Conservation (phyloP, 2,113 vertebrate genomes). For the Lamprotornis superbus region DNA sequence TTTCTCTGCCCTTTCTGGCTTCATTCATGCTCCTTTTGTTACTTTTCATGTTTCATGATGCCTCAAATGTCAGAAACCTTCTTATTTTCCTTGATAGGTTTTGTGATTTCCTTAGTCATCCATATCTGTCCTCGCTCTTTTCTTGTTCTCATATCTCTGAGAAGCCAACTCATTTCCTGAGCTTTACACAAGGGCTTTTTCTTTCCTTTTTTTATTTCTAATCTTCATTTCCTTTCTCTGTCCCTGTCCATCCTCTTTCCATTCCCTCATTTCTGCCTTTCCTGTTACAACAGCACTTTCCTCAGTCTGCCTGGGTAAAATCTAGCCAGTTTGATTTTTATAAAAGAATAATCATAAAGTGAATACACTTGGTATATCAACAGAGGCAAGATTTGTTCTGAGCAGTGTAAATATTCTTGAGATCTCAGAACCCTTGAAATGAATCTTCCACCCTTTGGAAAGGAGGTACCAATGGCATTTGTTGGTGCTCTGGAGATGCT, state of each 20-base stretch:
- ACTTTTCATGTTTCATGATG: background rate
- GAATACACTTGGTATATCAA: background rate
- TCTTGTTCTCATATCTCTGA: conserved; percentile 21
- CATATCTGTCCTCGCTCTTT: background rate
- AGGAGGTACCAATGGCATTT: background rate
- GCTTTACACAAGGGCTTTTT: background rate
- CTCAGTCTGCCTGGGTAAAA: background rate
- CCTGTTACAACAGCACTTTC: background rate
- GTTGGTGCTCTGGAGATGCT: background rate
- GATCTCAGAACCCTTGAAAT: conserved; percentile 14
- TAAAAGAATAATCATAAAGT: background rate
- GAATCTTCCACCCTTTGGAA: background rate
- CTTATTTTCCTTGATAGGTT: background rate
- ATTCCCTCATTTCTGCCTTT: background rate
- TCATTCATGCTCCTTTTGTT: background rate
- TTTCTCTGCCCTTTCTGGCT: background rate
- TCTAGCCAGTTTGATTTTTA: background rate
- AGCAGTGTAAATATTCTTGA: conserved; percentile 2
- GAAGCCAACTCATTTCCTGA: conserved; percentile 61
- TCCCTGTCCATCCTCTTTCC: background rate
- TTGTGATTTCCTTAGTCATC: conserved; percentile 44
- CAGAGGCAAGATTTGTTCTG: background rate
- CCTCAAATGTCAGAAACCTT: conserved; percentile 10
- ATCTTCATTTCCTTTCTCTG: conserved; percentile 55
- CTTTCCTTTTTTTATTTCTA: conserved; percentile 1